Base-by-base conservation (phyloP, 2,888 invertebrate genomes). In the Eucera pruinosa region DNA sequence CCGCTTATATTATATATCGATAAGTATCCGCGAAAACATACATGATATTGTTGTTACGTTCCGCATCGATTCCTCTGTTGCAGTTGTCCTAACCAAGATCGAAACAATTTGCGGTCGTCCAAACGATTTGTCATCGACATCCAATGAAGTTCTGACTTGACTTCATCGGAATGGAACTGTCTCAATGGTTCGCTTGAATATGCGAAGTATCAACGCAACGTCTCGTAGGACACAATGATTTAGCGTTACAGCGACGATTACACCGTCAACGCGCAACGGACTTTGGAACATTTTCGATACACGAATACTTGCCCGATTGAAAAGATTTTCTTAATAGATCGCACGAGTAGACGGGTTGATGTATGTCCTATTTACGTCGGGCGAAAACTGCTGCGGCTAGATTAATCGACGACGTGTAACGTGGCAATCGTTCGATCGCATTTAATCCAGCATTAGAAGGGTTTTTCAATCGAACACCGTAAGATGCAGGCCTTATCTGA, bases 241-340 rank as follows among this genome's bases (percentile, higher is more conserved):
- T 57, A 66, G 66, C 27, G 65, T 50, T 65, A 55, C 78, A 67
- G 64, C n/a, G 27, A 50, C 36, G 71, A 74, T 78, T 71, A 48
- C 64, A 52, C 43, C 1, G 27, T 11, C 11, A 48, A 39, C 36
- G 30, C 20, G 30, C 20, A 45, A 18, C 23, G 9, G 43, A 39
- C 61, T 23, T 55, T 20, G 30, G 33, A 23, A 55, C 65, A 36
- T 64, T 23, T 55, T 13, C n/a, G n/a, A n/a, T n/a, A n/a, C 39
- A 15, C 15, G 13, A 41, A 41, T 15, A 41, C 39, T 2, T 9
- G 41, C 62, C 43, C 9, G 48, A 62, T 20, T 48, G 71, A 67
- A 81, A 77, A 78, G 75, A 65, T 78, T 75, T 72, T 71, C 80
- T 64, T 72, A 74, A 82, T 83, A 70, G 77, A 83, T 57, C 66